These are phyloP conservation scores for Gonatopus flavifemur DNA, from an alignment of 1,140 invertebrate genomes.

Conservation along the genomic window DNA sequence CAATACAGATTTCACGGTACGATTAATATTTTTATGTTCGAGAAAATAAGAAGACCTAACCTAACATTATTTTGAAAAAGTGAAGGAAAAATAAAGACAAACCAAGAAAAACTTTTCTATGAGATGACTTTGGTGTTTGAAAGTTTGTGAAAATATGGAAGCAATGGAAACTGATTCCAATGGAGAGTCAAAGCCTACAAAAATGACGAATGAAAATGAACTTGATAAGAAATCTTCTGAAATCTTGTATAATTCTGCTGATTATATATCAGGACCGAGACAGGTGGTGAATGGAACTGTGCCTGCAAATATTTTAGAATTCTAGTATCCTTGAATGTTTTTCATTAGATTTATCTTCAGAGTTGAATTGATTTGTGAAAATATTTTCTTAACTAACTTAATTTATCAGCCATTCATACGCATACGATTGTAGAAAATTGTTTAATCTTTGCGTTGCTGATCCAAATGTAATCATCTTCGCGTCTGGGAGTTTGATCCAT, in stretches of 20 bases:
- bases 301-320: slow-evolving; percentile 39
- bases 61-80: too few species aligned
- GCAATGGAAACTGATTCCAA: too few species aligned
- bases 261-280: slow-evolving; percentile 31
- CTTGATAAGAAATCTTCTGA: slow-evolving; percentile 61
- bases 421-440: slow-evolving; percentile 80
- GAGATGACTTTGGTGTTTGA: too few species aligned
- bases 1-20: too few species aligned
- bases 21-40: too few species aligned
- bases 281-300: slow-evolving; percentile 34
- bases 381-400: slow-evolving; percentile 11
- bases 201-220: slow-evolving; percentile 2
- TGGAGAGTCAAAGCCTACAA: too few species aligned
- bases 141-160: too few species aligned
- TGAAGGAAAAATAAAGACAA: too few species aligned
- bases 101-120: too few species aligned
- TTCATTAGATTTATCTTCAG: background rate
- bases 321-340: slow-evolving; percentile 50
- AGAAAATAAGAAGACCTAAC: too few species aligned
- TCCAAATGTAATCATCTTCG: slow-evolving; percentile 71
- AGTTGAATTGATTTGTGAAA: background rate
- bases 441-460: slow-evolving; percentile 80
- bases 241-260: slow-evolving; percentile 31
- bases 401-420: slow-evolving; percentile 73
- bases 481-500: slow-evolving; percentile 78